These are phyloP conservation scores for Neolamprologus variostigma DNA, from an alignment of 2,113 vertebrate species.

Conservation along the genomic window DNA sequence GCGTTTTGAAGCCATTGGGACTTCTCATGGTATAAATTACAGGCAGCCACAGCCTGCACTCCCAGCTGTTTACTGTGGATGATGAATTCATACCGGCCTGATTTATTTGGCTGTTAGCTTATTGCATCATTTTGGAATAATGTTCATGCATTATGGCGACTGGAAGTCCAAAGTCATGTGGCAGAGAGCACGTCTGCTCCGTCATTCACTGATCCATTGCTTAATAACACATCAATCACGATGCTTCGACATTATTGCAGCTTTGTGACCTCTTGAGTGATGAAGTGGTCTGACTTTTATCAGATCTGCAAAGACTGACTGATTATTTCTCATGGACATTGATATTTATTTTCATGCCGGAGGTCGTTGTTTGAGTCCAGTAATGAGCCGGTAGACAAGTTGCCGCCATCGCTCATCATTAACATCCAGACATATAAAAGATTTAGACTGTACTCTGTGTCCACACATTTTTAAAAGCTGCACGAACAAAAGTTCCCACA, in stretches of 20 bases:
- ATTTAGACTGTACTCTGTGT: neutral
- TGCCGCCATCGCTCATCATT: neutral
- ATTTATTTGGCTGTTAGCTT: conserved; percentile 44
- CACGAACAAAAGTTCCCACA: neutral
- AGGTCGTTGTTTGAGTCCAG: neutral
- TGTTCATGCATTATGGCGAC: neutral
- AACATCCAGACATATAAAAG: neutral
- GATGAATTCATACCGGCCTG: neutral
- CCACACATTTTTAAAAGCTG: neutral
- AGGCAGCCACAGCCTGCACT: neutral
- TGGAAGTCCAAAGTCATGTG: neutral
- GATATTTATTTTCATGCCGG: neutral
- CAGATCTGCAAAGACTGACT: neutral
- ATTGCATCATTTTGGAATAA: conserved; percentile 7
- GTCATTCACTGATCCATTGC: neutral
- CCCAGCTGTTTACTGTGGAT: neutral
- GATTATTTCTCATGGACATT: neutral
- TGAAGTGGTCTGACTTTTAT: neutral
- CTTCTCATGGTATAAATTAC: neutral
- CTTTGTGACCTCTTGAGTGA: neutral
- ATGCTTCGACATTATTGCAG: neutral
- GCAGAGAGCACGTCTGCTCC: neutral
- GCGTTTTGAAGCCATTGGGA: neutral
- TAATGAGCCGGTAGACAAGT: neutral
- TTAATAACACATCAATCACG: neutral